Evolutionary conservation across 2,888 invertebrate genomes (phyloP), one percentile per base, ranked within the genome.

Genomic region (Yponomeuta cagnagella): DNA sequence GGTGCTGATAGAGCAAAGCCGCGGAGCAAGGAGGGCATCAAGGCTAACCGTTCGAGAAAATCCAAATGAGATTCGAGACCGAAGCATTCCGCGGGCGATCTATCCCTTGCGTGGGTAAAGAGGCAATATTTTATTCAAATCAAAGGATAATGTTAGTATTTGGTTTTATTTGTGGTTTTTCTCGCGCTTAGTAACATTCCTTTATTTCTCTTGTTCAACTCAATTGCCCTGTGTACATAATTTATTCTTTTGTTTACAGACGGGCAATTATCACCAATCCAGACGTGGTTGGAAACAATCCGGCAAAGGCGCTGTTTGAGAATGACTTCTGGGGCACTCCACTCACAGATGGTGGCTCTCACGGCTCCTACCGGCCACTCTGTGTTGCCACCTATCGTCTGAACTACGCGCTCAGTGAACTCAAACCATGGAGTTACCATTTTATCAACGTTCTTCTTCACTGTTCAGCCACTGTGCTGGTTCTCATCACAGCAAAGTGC

Each of bases 291-390:
- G 95, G 97, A 74, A 95, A 95, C 78, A 96, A 97, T 73, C 95
- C 98, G 72, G 95, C 98, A 94, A 94, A 94, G 77, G 95, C 95
- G 77, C 93, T 98, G 78, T 95, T 98, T 83, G 94, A 94, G 86
- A 96, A 99, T 92, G 99, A 99, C 93, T 99, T 98, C 92, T 99
- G 99, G 99, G 99, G 99, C 70, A 99, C 98, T 65, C 97, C 98
- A 72, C 93, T 99, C 79, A 95, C 94, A 77, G 97, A 98, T 91
- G 95, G 95, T 75, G 98, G 98, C 70, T 98, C 98, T 15, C 99
- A 99, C 93, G 99, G 99, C 81, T 98, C 98, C 71, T 99, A 98
- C 93, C 94, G 99, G 58, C 99, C 99, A 70, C 93, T 99, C 78
- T 97, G 97, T 85, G 97, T 97, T 75, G 95, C 97, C 74, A 95